Percentiles rank a stretch among this genome's conserved stretches.
phyloP scores from a whole-genome alignment of 2,113 vertebrate species.

The Takifugu flavidus region DNA sequence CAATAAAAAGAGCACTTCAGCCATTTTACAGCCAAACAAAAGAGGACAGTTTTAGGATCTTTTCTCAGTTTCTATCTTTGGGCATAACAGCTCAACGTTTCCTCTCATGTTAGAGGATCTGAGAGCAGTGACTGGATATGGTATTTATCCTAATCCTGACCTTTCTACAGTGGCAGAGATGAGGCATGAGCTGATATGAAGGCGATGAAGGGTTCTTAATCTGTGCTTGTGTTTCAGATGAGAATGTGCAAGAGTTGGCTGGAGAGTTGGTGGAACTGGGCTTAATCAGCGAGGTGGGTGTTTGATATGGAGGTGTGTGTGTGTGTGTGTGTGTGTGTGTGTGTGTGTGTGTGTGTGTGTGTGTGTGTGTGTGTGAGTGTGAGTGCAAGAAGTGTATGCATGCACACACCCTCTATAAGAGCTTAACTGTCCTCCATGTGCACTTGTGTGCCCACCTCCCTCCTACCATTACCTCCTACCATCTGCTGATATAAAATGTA shows the following conservation, averaged over 20 bases:
- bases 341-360: conserved; percentile 7
- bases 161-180: background rate
- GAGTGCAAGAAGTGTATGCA: background rate
- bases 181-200: background rate
- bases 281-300: conserved; percentile 88
- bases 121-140: conserved; percentile 10
- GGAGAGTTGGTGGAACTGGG: conserved; percentile 89
- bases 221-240: conserved; percentile 74
- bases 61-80: too few species aligned
- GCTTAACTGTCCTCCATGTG: background rate
- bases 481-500: too few species aligned
- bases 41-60: too few species aligned
- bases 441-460: conserved; percentile 7
- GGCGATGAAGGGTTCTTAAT: conserved; percentile 6
- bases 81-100: too few species aligned
- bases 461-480: background rate
- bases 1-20: too few species aligned
- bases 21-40: too few species aligned
- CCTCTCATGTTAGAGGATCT: background rate
- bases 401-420: background rate
- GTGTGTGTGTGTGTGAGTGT: conserved; percentile 9
- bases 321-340: conserved; percentile 8
- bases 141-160: background rate
- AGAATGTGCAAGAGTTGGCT: conserved; percentile 86
- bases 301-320: conserved; percentile 3